Evolutionary conservation across 1,140 invertebrate species (phyloP).

Genomic region (Zaprionus gabonicus): DNA sequence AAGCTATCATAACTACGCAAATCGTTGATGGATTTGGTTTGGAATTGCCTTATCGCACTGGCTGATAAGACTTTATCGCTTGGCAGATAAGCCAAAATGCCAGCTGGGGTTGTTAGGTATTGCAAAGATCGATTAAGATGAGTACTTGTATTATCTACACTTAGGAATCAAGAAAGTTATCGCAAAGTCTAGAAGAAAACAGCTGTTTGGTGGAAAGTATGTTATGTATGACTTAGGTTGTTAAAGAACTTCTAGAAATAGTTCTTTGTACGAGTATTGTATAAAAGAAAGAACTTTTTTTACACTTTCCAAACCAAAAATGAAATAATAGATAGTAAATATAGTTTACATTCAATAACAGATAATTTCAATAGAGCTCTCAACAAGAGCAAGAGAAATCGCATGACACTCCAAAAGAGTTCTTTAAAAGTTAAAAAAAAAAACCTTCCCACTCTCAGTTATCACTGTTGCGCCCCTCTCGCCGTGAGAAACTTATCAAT

Average conservation of each 20-base stretch:
- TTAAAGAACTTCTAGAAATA: neutral
- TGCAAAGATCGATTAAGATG: neutral
- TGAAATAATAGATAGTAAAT: neutral
- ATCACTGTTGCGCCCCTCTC: neutral
- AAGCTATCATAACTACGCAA: neutral
- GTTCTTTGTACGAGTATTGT: no score
- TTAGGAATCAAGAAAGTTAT: neutral
- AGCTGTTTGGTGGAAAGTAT: neutral
- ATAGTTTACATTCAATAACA: no score
- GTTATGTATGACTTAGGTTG: neutral
- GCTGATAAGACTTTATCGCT: constrained; percentile 12
- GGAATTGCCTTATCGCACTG: constrained; percentile 3
- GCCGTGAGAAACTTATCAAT: neutral
- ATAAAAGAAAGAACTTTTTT: neutral
- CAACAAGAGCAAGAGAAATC: no score
- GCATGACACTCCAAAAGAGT: no score
- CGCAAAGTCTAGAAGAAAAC: neutral
- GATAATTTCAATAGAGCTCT: no score
- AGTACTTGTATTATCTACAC: neutral
- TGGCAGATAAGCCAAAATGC: constrained; percentile 15
- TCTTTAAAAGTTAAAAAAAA: no score
- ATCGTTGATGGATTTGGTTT: constrained; percentile 17
- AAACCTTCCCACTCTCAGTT: neutral
- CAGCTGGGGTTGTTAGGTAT: constrained; percentile 4
- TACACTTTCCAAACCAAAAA: neutral